phyloP scores from a whole-genome alignment of 2,888 invertebrate genomes.

The Macrostomum cliftonense region DNA sequence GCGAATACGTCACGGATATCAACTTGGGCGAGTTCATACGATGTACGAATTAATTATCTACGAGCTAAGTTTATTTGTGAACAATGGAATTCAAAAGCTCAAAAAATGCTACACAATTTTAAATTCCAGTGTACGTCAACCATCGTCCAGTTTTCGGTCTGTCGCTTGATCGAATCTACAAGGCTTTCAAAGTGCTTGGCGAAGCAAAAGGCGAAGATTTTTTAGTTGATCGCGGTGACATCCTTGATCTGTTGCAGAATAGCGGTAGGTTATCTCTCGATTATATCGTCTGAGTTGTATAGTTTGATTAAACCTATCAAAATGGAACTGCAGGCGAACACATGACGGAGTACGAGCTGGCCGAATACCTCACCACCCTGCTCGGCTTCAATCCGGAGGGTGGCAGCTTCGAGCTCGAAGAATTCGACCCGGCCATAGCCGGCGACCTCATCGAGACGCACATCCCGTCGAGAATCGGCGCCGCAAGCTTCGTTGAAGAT shows the following conservation, averaged over 20 bases:
- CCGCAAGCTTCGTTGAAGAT: conserved; percentile 28
- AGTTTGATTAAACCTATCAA: neutral
- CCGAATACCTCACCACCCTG: conserved; percentile 33
- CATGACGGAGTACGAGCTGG: conserved; percentile 35
- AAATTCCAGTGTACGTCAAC: conserved; percentile 39
- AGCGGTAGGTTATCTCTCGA: conserved; percentile 21
- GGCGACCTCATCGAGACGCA: conserved; percentile 27
- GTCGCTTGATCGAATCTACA: conserved; percentile 25
- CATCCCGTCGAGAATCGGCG: conserved; percentile 28
- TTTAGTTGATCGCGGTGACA: conserved; percentile 26
- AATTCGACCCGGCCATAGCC: conserved; percentile 22
- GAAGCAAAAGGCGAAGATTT: conserved; percentile 15
- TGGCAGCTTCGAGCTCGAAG: conserved; percentile 30
- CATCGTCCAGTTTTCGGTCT: conserved; percentile 36
- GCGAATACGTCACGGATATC: conserved; percentile 41
- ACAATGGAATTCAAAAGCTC: neutral
- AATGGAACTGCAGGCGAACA: conserved; percentile 27
- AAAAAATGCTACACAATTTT: too few species aligned
- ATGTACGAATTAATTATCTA: conserved; percentile 19
- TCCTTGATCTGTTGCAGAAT: conserved; percentile 31
- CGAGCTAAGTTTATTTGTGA: too few species aligned
- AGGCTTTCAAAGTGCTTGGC: conserved; percentile 31
- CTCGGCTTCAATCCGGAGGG: conserved; percentile 32
- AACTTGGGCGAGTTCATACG: conserved; percentile 43
- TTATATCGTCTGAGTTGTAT: neutral